phyloP scores from a whole-genome alignment of 2,113 vertebrate species.

The Actenoides hombroni region DNA sequence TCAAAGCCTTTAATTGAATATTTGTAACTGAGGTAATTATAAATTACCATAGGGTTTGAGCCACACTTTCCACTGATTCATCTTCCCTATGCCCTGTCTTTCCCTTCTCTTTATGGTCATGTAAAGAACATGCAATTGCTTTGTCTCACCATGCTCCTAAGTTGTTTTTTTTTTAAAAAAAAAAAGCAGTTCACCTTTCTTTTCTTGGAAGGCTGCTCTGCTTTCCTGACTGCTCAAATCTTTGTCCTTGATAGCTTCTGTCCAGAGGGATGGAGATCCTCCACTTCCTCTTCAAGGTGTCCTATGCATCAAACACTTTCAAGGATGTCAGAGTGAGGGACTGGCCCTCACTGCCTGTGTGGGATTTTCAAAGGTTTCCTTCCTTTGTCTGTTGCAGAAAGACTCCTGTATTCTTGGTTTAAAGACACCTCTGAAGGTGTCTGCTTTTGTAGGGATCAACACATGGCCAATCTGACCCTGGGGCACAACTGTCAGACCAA shows the following conservation, averaged over 20 bases:
- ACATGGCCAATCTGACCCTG: neutral
- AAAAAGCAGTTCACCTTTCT: neutral
- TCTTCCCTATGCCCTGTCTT: neutral
- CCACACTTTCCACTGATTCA: neutral
- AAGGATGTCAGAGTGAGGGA: neutral
- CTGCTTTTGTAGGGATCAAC: neutral
- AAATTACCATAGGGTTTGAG: constrained; percentile 32
- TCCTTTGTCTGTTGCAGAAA: neutral
- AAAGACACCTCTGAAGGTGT: neutral
- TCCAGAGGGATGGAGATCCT: neutral
- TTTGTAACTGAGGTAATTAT: neutral
- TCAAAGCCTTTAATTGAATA: constrained; percentile 42
- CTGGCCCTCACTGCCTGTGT: neutral
- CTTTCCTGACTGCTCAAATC: neutral
- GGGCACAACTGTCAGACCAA: neutral
- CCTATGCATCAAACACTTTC: neutral
- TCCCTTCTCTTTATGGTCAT: neutral
- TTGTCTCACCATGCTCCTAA: neutral
- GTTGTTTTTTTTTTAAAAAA: neutral
- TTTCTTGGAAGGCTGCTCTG: neutral
- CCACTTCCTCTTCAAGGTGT: neutral
- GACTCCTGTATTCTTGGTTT: neutral
- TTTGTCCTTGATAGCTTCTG: neutral
- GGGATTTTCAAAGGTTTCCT: neutral
- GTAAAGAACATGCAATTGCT: neutral